Base-by-base conservation (phyloP, 2,113 vertebrate genomes). In the Channa maculata region DNA sequence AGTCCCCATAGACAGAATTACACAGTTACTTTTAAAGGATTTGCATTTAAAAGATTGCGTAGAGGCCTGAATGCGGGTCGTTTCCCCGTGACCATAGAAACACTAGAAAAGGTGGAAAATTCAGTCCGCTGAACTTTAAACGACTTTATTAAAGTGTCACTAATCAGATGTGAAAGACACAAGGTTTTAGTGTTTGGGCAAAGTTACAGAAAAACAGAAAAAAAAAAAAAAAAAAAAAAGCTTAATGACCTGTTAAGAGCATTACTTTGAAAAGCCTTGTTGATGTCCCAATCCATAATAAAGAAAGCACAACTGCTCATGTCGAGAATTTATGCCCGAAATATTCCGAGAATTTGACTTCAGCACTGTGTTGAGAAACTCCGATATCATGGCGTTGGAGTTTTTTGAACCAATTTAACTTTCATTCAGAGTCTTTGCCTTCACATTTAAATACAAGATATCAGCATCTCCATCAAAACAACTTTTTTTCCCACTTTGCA, bases 141-240 rank as follows among this genome's bases (percentile, higher is more conserved):
- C 95, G 95, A 98, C 97, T 99, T 97, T 97, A 99, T 99, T 97
- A 99, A 99, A 99, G 96, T 96, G 95, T 96, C 96, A 97, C 96
- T 98, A 99, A 98, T 98, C 97, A 98, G 96, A 94, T 94, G 80
- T 80, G 91, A 93, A 92, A 95, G 96, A 97, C 95, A 96, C 94
- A 96, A 92, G 92, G 95, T 96, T 95, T 96, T 95, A 97, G 96
- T 96, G 94, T 96, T 95, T 91, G 84, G 84, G 84, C 94, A 94
- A 95, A 95, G 90, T 79, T 94, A 92, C 89, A 94, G 94, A 96
- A 93, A 94, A 94, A 93, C 69, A 75, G 87, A 92, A 90, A 66
- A 57, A 94, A 89, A 94, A 94, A 75, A 87, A 92, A 90, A 75
- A 87, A 92, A 90, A 66, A 61, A 94, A 89, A 94, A 94, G 93